Conservation (phyloP, 2,113 vertebrate species). For the Tonatia bakeri region DNA sequence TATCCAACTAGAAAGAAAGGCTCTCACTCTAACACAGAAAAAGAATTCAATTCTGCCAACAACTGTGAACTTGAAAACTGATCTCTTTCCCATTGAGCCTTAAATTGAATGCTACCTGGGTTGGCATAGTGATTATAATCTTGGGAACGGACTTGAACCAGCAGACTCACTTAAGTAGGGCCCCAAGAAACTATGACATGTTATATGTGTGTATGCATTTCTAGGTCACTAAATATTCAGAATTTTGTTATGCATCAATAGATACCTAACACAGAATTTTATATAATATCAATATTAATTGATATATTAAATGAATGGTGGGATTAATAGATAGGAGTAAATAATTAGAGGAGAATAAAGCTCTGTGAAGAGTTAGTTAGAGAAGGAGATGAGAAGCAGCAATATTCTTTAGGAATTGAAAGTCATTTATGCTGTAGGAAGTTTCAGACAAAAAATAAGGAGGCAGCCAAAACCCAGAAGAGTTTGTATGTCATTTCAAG, state of each 20-base stretch:
- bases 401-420: neutral
- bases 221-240: neutral
- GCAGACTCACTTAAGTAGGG: accelerated
- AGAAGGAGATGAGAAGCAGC: neutral
- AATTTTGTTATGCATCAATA: neutral
- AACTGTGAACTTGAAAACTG: neutral
- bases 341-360: neutral
- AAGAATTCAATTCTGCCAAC: neutral
- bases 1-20: neutral
- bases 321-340: neutral
- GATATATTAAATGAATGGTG: neutral
- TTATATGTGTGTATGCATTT: neutral
- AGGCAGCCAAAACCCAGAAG: neutral
- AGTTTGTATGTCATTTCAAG: neutral
- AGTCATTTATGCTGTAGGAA: neutral
- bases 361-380: neutral
- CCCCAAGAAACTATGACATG: neutral
- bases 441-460: neutral
- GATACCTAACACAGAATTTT: neutral
- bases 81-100: neutral
- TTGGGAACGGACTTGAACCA: neutral
- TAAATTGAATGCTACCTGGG: neutral
- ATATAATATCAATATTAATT: neutral
- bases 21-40: neutral
- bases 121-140: neutral